A percentile compares a stretch with the other conserved stretches of the same genome.
Conservation (phyloP, 2,797 vertebrate genomes). For the Halcyon smyrnensis region DNA sequence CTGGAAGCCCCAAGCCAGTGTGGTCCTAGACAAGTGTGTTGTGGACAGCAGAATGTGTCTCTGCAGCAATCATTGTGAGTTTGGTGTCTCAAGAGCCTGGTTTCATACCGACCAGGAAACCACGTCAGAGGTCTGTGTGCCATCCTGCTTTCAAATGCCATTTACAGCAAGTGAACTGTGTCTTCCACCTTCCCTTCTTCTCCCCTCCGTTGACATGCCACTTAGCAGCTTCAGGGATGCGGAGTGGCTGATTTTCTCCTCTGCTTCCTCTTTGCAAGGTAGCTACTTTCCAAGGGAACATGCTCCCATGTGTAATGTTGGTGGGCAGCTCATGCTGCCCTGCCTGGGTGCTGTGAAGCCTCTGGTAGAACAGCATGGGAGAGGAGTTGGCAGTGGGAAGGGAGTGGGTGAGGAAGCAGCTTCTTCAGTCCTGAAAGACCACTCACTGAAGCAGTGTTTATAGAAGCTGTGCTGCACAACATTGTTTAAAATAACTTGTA, state of each 20-base stretch:
- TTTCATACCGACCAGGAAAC: neutral
- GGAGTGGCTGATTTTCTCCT: neutral
- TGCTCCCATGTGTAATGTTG: fast-evolving
- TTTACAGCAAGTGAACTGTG: neutral
- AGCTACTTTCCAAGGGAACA: neutral
- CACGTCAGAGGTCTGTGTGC: neutral
- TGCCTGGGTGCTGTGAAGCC: neutral
- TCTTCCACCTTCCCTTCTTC: neutral
- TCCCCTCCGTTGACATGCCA: neutral
- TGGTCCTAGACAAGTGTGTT: fast-evolving
- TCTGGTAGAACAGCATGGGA: neutral
- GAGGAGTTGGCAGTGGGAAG: neutral
- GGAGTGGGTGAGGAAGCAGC: neutral
- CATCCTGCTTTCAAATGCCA: neutral
- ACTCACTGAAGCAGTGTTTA: neutral
- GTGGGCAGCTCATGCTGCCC: neutral
- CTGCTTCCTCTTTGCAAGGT: neutral
- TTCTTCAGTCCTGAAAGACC: neutral
- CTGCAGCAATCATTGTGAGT: neutral
- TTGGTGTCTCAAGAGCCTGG: neutral
- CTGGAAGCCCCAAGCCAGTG: neutral
- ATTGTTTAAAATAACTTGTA: neutral
- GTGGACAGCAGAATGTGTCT: neutral
- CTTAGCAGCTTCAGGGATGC: neutral
- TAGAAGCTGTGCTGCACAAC: neutral